A percentile compares a stretch with the other conserved stretches of the same genome.
Evolutionary conservation across 92 coral and sea anemone genomes (phyloP).

Genomic region (Umimayanthus chanpuru): DNA sequence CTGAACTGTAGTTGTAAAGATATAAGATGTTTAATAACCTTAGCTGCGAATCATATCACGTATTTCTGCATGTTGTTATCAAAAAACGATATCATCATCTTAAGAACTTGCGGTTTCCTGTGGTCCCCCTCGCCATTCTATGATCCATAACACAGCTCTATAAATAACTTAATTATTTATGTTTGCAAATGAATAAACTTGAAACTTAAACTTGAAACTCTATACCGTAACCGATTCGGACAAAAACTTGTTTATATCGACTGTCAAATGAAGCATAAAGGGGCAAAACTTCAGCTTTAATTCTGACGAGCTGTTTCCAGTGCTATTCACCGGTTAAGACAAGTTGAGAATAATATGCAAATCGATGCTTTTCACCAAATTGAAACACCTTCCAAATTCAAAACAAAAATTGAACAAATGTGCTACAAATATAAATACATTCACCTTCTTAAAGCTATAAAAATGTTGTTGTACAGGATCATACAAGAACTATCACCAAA

Average conservation of each 20-base stretch:
- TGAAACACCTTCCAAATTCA: background rate
- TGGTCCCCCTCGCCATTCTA: no score
- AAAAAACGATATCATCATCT: no score
- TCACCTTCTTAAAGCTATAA: background rate
- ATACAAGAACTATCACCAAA: background rate
- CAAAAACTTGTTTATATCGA: no score
- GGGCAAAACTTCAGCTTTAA: background rate
- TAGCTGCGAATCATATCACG: no score
- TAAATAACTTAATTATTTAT: no score
- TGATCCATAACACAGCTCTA: no score
- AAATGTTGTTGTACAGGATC: background rate
- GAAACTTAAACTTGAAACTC: no score
- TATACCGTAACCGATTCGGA: background rate
- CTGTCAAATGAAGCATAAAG: background rate
- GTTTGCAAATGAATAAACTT: no score
- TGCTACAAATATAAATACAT: background rate
- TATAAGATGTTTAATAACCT: no score
- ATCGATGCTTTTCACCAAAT: background rate
- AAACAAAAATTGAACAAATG: background rate
- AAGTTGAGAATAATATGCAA: background rate
- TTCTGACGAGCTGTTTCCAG: background rate
- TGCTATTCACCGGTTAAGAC: background rate
- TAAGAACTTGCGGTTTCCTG: no score
- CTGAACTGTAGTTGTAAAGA: no score
- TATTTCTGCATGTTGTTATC: no score